Conservation (phyloP, 2,113 vertebrate genomes). For the Nipponia nippon region DNA sequence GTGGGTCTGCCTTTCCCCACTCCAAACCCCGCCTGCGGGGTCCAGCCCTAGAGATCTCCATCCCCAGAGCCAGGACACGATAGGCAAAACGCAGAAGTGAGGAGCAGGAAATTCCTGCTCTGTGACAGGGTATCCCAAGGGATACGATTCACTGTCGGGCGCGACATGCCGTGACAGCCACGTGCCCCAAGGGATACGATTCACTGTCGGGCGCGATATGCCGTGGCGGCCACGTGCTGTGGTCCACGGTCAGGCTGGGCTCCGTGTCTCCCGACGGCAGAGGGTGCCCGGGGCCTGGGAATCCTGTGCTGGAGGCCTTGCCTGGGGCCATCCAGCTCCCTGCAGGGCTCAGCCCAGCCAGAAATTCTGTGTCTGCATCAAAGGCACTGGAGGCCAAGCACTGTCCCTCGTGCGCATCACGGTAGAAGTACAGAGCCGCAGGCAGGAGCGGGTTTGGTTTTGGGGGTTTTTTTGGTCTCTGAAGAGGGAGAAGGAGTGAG, state of each 20-base stretch:
- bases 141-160: not conserved
- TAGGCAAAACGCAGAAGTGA: not conserved
- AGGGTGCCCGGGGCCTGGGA: not conserved
- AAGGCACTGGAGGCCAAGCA: not conserved
- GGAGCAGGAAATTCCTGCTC: not conserved
- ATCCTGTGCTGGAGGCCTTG: not conserved
- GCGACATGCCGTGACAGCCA: too few relatives aligned
- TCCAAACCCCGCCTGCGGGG: not conserved
- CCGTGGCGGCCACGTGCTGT: not conserved
- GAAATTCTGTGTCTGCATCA: not conserved
- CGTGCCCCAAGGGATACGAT: not conserved
- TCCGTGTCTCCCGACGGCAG: not conserved
- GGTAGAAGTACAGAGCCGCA: not conserved
- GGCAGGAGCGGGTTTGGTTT: not conserved
- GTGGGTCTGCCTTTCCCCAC: not conserved
- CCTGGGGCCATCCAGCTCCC: not conserved
- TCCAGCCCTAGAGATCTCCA: not conserved
- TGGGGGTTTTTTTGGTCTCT: rapidly evolving
- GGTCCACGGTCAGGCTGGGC: not conserved
- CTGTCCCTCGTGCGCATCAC: rapidly evolving
- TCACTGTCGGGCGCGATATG: not conserved
- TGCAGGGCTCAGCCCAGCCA: not conserved
- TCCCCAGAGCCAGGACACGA: not conserved
- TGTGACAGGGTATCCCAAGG: not conserved
- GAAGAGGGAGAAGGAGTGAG: not conserved